Evolutionary conservation across 2,113 vertebrate species (phyloP).

Genomic region (Ploceus nigricollis): DNA sequence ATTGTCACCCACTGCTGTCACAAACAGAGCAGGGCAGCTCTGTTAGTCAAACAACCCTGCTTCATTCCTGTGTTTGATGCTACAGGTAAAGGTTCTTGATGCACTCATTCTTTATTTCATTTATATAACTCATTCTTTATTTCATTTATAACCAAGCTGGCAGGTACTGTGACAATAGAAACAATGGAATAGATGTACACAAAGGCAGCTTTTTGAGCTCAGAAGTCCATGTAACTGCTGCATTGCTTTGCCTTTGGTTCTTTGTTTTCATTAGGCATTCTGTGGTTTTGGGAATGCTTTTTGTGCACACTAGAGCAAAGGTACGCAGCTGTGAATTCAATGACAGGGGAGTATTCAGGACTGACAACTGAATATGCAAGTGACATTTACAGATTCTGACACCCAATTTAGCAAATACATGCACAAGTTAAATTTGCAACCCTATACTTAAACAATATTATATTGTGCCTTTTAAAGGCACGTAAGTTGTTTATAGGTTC

Average conservation of each 20-base stretch:
- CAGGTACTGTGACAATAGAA: background rate
- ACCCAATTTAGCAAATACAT: constrained; percentile 4
- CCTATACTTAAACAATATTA: background rate
- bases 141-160: background rate
- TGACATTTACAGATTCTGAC: background rate
- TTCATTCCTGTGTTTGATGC: background rate
- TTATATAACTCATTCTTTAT: background rate
- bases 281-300: background rate
- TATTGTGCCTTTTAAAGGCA: constrained; percentile 10
- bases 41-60: background rate
- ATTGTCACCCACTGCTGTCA: background rate
- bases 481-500: background rate
- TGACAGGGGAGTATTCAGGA: background rate
- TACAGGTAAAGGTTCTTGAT: background rate
- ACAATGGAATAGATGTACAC: background rate
- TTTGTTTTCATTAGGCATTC: background rate
- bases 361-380: constrained; percentile 1
- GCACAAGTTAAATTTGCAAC: background rate
- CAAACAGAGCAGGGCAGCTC: background rate
- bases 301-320: background rate
- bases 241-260: background rate
- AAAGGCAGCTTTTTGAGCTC: background rate
- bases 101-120: background rate
- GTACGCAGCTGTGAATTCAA: background rate
- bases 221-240: background rate